Conservation (phyloP, 2,113 vertebrate species). For the Indicator maculatus region DNA sequence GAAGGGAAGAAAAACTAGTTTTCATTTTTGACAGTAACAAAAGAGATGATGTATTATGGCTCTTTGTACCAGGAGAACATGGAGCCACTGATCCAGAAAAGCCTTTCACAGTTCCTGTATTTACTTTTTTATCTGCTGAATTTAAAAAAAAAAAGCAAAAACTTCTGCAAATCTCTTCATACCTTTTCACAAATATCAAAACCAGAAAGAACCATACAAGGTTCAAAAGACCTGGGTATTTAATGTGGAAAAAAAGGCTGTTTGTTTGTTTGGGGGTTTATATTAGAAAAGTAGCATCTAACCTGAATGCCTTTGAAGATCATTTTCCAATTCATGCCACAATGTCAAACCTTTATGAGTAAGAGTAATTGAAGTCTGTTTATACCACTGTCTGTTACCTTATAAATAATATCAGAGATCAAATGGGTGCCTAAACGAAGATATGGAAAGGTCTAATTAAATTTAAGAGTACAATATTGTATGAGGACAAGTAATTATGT, state of each 20-base stretch:
- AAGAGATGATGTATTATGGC: neutral
- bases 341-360: neutral
- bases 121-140: neutral
- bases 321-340: neutral
- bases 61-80: neutral
- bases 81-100: neutral
- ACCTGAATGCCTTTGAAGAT: neutral
- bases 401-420: neutral
- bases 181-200: neutral
- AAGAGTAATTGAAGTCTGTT: neutral
- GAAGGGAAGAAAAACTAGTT: neutral
- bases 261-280: too few species aligned
- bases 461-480: neutral
- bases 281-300: neutral
- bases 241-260: neutral
- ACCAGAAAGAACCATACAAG: fast-evolving
- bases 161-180: neutral
- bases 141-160: neutral
- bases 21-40: neutral
- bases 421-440: neutral
- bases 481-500: neutral
- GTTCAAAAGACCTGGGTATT: neutral
- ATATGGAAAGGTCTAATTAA: neutral
- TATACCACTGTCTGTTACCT: neutral
- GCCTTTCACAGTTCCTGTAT: neutral